Evolutionary conservation across 2,113 vertebrate genomes (phyloP).

Genomic region (Hipposideros armiger): DNA sequence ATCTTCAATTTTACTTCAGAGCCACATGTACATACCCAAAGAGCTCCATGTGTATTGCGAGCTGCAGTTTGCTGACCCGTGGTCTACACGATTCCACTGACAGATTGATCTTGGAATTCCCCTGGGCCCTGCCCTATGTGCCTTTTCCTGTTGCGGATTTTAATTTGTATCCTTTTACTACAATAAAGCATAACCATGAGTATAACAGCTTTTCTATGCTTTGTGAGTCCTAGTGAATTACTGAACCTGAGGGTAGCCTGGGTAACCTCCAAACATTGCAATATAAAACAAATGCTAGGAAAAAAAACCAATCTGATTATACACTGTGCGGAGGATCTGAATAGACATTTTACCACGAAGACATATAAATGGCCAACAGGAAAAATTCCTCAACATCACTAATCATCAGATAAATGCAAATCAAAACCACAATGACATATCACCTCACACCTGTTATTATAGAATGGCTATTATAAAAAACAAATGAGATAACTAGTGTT

Average conservation of each 20-base stretch:
- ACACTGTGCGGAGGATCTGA: neutral
- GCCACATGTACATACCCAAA: no score
- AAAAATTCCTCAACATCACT: neutral
- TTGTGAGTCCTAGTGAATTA: neutral
- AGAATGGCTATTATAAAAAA: neutral
- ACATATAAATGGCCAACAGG: neutral
- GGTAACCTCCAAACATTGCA: neutral
- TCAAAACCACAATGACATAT: neutral
- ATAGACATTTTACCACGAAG: neutral
- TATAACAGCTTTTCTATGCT: neutral
- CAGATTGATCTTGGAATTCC: neutral
- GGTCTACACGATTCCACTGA: neutral
- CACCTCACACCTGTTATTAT: neutral
- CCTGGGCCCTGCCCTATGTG: neutral
- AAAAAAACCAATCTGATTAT: neutral
- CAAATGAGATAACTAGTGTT: neutral
- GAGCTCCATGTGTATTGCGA: no score
- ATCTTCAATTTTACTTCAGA: no score
- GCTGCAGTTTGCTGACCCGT: no score
- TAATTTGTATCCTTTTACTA: slow-evolving; percentile 6
- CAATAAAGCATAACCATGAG: neutral
- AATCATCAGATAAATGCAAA: neutral
- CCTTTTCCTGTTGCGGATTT: neutral
- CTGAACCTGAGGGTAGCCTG: neutral
- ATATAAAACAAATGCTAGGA: neutral